phyloP scores from a whole-genome alignment of 2,113 vertebrate genomes.

The Puma concolor region DNA sequence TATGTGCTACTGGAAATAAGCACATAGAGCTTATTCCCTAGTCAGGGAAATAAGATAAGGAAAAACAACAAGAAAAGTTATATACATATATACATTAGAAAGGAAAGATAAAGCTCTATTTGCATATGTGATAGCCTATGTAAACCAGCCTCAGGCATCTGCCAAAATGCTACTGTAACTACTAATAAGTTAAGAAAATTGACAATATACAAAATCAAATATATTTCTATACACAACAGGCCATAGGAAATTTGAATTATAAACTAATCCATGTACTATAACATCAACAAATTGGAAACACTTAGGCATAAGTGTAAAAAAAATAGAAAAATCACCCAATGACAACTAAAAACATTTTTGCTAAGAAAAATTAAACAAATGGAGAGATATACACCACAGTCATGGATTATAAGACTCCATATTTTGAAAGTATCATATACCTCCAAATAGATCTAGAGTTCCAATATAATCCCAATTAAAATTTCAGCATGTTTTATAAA shows the following conservation, averaged over 20 bases:
- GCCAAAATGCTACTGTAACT: neutral
- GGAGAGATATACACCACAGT: neutral
- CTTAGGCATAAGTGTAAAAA: neutral
- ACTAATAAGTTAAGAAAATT: neutral
- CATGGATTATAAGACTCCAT: neutral
- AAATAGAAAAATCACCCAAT: neutral
- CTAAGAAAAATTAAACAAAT: neutral
- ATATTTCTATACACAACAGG: neutral
- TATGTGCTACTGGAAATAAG: neutral
- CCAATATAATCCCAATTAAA: neutral
- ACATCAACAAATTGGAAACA: neutral
- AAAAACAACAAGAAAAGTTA: neutral
- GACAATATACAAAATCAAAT: neutral
- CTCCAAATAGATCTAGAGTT: neutral
- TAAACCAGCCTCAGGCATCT: neutral
- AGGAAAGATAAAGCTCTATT: neutral
- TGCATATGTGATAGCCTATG: neutral
- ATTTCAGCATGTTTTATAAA: neutral
- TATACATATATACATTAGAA: neutral
- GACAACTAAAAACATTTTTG: neutral
- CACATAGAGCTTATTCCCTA: neutral
- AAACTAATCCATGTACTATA: neutral
- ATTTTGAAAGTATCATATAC: neutral
- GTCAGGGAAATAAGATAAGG: neutral
- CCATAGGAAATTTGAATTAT: neutral